Base-by-base conservation (phyloP, 2,888 invertebrate genomes). In the Lucinisca nassula region DNA sequence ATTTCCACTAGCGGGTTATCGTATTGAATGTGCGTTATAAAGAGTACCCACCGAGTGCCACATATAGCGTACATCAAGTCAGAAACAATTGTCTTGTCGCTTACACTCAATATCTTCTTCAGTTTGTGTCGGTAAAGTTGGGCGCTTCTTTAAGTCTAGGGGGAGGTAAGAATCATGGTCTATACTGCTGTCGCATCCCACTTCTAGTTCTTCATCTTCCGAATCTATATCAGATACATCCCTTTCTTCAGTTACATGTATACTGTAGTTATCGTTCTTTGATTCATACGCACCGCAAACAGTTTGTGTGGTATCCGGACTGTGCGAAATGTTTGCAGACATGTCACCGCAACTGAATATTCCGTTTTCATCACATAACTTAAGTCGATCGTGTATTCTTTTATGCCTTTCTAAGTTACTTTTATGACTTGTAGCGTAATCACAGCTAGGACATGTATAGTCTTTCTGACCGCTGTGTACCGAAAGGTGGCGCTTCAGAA, bases 401-500 rank as follows among this genome's bases (percentile, higher is more conserved):
- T 96, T 96, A 91, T 97, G 96, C 0, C 97, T 92, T 78, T 96
- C 96, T 45, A 97, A 91, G 90, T 97, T 97, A 83, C 96, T 96
- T 89, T 97, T 97, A 92, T 97, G 96, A 79, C 96, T 96, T 2
- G 96, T 96, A n/a, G 96, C 96, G 90, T 97, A 97, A 78, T 95
- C 95, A 89, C 97, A 97, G 51, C 94, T 91, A 3, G 94, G 92
- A 84, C 97, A 97, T 1, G 95, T 93, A 93, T 95, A 96, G 78
- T 96, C 96, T 90, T 96, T 96, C 88, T 95, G 95, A 0, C 97
- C 97, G 78, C 96, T 96, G 93, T 97, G 97, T 1, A 97, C 96
- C 35, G 96, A 95, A 82, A 96, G 92, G 90, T 97, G 97, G 51
- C 97, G 95, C 88, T 96, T 96, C 24, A 97, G 94, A 45, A 97